Evolutionary conservation across 2,113 vertebrate species (phyloP), one percentile per base, ranked within the genome.

Genomic region (Pimephales promelas): DNA sequence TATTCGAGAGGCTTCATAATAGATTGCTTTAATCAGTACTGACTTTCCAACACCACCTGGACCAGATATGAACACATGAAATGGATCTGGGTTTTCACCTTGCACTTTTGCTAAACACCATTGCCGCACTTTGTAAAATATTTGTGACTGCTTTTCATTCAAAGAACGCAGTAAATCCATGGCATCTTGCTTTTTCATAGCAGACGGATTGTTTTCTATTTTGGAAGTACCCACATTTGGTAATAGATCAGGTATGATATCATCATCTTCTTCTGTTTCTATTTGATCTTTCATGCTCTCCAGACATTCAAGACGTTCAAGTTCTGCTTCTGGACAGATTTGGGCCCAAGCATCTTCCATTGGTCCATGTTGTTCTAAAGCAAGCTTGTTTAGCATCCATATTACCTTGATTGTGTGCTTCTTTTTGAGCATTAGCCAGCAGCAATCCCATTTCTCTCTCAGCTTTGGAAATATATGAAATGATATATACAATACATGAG

Each of bases 11-110:
- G 71, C 10, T 49, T 82, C 59, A 70, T 76, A 76, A 74, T 75
- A n/a, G 0, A 85, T 75, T 2, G 84, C 79, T 68, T 76, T 75
- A 54, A 76, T 81, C 43, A 85, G 20, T 0, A 49, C 9, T 8
- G 34, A 36, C 34, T 36, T 36, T 36, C 34, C 34, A 73, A 64
- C 61, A 13, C 85, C 82, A 56, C 56, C 77, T 24, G 68, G 56
- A 31, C 85, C 82, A 24, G 85, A 73, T n/a, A 84, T 79, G 10
- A 83, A 86, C 45, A 83, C 56, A 79, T 83, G 61, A 52, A 86
- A 83, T 20, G 81, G 81, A 14, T 83, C 64, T 20, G 81, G 76
- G 62, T 86, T 80, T 86, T 66, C 16, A 43, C 81, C 75, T 4
- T 28, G 57, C 2, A 70, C 34, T 71, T 73, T 86, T 61, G 40